These are phyloP conservation scores for Andrena hattorfiana DNA, from an alignment of 2,888 invertebrate genomes.

Conservation along the genomic window DNA sequence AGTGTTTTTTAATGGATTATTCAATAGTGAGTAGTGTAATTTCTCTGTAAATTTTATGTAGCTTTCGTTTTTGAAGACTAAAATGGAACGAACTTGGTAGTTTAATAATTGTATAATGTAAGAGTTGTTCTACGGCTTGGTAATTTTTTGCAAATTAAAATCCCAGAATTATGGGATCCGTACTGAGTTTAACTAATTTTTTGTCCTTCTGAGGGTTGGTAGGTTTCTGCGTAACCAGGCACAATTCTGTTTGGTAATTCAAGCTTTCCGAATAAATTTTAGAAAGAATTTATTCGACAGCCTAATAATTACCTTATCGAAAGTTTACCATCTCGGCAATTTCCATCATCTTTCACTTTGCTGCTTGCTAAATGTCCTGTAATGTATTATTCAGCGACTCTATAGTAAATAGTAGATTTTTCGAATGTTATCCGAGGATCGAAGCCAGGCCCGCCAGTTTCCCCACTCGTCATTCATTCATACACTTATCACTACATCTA, in stretches of 20 bases:
- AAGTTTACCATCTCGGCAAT: slow-evolving; percentile 5
- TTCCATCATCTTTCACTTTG: not conserved
- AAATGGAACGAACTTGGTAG: too few species aligned
- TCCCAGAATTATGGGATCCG: too few species aligned
- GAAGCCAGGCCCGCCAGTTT: not conserved
- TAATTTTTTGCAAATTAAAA: too few species aligned
- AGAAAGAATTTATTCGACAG: not conserved
- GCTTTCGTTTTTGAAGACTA: too few species aligned
- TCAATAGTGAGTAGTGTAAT: too few species aligned
- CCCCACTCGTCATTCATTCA: slow-evolving; percentile 9
- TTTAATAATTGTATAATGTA: too few species aligned
- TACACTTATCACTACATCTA: not conserved
- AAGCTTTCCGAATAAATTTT: not conserved
- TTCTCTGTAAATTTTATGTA: too few species aligned
- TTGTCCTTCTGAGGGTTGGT: too few species aligned
- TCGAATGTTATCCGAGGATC: not conserved
- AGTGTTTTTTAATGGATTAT: too few species aligned
- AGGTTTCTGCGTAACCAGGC: too few species aligned
- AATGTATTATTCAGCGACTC: slow-evolving; percentile 9
- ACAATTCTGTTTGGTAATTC: not conserved
- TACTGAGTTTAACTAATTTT: too few species aligned
- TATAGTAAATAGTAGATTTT: slow-evolving; percentile 1
- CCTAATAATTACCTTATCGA: not conserved
- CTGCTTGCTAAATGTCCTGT: slow-evolving; percentile 10
- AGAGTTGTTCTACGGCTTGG: too few species aligned